Evolutionary conservation across 2,797 vertebrate genomes (phyloP).

Genomic region (Anas acuta): DNA sequence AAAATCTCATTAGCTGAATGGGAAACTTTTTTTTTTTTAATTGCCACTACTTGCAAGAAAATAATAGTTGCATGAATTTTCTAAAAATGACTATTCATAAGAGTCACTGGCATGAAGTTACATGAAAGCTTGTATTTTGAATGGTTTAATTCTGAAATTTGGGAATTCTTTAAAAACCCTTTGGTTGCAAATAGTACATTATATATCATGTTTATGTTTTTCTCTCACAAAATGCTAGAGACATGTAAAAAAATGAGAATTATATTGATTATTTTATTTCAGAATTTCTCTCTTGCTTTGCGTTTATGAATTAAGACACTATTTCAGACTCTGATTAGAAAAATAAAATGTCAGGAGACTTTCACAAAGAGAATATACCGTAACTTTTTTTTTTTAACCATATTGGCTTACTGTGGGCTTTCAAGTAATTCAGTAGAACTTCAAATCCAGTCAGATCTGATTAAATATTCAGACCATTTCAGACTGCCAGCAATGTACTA

Average conservation of each 20-base stretch:
- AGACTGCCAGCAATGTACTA: not conserved
- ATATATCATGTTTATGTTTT: not conserved
- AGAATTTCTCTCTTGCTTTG: not conserved
- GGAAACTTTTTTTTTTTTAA: not conserved
- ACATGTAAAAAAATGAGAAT: not conserved
- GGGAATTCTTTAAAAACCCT: not conserved
- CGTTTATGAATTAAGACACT: not conserved
- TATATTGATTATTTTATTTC: not conserved
- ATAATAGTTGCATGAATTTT: not conserved
- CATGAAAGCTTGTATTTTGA: not conserved
- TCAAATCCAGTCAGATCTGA: not conserved
- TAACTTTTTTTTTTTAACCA: not conserved
- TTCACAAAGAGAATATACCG: not conserved
- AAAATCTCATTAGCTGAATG: not conserved
- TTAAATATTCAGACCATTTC: not conserved
- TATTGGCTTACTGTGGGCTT: not conserved
- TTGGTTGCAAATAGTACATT: not conserved
- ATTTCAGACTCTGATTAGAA: not conserved
- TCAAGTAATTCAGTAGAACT: not conserved
- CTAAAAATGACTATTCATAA: not conserved
- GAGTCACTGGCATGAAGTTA: not conserved
- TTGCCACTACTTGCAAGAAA: not conserved
- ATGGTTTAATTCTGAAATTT: not conserved
- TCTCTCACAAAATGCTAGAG: not conserved
- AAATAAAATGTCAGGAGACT: not conserved